Conservation (phyloP, 1,140 invertebrate genomes). For the Branchinecta lindahli region DNA sequence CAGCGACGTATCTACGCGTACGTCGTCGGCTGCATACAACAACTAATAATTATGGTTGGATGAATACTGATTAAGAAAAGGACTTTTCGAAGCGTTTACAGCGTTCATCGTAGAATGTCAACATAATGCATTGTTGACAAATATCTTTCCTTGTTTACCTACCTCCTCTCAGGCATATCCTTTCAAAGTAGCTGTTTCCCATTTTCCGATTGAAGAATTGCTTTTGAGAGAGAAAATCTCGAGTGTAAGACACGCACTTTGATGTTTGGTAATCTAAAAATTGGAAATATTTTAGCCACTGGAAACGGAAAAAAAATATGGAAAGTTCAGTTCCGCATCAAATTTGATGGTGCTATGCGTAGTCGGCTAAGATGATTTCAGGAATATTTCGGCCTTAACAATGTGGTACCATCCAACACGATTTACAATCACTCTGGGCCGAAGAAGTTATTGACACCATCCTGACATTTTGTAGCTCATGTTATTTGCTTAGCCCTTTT, state of each 20-base stretch:
- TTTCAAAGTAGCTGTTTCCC: constrained; percentile 35
- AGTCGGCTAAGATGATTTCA: background rate
- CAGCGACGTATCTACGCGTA: too few relatives aligned
- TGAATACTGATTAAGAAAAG: background rate
- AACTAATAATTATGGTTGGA: too few relatives aligned
- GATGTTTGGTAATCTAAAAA: constrained; percentile 33
- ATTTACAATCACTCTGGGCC: too few relatives aligned
- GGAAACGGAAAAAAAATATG: background rate
- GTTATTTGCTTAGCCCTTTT: too few relatives aligned
- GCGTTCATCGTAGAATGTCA: background rate
- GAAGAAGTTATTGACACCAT: background rate
- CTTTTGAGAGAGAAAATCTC: constrained; percentile 28
- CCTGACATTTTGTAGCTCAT: background rate
- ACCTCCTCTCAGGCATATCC: constrained; percentile 34
- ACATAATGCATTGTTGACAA: background rate
- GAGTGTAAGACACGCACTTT: constrained; percentile 30
- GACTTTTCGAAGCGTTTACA: background rate
- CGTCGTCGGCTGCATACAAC: too few relatives aligned
- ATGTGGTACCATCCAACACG: background rate
- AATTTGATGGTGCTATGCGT: background rate
- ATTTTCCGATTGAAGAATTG: constrained; percentile 29
- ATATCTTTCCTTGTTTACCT: constrained; percentile 14
- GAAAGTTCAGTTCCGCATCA: background rate
- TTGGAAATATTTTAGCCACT: constrained; percentile 12
- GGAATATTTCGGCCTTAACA: background rate